Evolutionary conservation across 2,113 vertebrate species (phyloP).

Genomic region (Gasterosteus nipponicus): DNA sequence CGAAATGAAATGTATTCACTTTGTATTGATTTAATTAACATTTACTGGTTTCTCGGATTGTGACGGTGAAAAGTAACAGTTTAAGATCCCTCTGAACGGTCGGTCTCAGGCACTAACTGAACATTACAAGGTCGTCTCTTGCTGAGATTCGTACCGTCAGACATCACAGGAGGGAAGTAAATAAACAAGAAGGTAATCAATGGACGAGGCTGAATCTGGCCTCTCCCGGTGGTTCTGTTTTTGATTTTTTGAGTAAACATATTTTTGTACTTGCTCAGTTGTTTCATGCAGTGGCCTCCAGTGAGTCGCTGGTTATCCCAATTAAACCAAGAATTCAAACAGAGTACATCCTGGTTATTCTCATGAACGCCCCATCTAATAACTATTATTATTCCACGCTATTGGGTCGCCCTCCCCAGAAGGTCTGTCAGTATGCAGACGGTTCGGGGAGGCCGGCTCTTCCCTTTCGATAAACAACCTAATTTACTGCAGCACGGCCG

Average conservation of each 20-base stretch:
- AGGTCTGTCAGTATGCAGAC: conserved; percentile 36
- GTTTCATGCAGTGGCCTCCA: not conserved
- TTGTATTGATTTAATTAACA: not conserved
- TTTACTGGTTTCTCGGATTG: not conserved
- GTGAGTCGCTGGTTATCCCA: not conserved
- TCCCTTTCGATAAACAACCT: conserved; percentile 42
- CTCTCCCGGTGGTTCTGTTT: not conserved
- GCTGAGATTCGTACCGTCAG: not conserved
- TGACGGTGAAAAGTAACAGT: not conserved
- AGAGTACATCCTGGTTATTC: conserved; percentile 8
- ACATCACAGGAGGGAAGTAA: conserved; percentile 1
- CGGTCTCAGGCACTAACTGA: conserved; percentile 18
- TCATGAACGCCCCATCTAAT: not conserved
- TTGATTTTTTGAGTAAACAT: not conserved
- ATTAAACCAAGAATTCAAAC: conserved; percentile 12
- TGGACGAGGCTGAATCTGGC: not conserved
- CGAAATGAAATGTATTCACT: not conserved
- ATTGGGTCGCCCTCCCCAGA: conserved; percentile 5
- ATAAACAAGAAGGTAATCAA: conserved; percentile 18
- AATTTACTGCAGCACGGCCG: conserved; percentile 48
- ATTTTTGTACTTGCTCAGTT: not conserved
- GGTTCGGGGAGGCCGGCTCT: conserved; percentile 18
- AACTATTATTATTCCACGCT: not conserved
- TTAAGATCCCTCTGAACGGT: not conserved
- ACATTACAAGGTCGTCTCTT: not conserved